Evolutionary conservation across 2,888 invertebrate genomes (phyloP), one percentile per base, ranked within the genome.

Genomic region (Microplitis manilae): DNA sequence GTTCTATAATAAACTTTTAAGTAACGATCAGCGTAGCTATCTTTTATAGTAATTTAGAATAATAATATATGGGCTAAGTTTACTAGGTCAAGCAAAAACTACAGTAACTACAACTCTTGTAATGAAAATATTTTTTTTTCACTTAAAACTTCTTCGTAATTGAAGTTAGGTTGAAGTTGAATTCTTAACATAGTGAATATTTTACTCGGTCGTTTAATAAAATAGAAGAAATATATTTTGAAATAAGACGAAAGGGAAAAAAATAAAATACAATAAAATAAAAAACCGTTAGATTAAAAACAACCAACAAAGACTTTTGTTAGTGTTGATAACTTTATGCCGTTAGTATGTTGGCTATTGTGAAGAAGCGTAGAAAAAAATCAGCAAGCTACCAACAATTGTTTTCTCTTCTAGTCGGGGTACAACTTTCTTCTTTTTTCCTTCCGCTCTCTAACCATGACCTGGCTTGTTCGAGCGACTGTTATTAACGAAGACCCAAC

Each of bases 401-500:
- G 77, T 77, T 77, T 77, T 65, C 65, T 70, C 73, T 60, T 77
- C 65, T 62, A 67, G 59, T 50, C 60, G 50, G 68, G 41, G 50
- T 68, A 76, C 41, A 59, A 40, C 70, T 70, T 71, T 20, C 40
- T 68, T 74, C 78, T 75, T 74, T 77, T 74, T 71, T 75, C 68
- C 69, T 65, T 62, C 79, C 68, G 68, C 68, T 62, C 60, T 71
- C 69, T 76, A 79, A 73, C 68, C 71, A 76, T 68, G 75, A 80
- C 77, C 79, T 82, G 81, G 69, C 73, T 77, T 69, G 77, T 77
- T 77, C 69, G 64, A 77, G 69, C 73, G 73, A 77, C 73, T 84
- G 84, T 86, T 86, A 86, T 86, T 86, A 86, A 86, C 83, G 86
- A 86, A 84, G 81, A 83, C 83, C 73, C 73, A 85, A 85, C 83